These are phyloP conservation scores for Dryoscopus gambensis DNA, from an alignment of 2,113 vertebrate genomes.

Conservation along the genomic window DNA sequence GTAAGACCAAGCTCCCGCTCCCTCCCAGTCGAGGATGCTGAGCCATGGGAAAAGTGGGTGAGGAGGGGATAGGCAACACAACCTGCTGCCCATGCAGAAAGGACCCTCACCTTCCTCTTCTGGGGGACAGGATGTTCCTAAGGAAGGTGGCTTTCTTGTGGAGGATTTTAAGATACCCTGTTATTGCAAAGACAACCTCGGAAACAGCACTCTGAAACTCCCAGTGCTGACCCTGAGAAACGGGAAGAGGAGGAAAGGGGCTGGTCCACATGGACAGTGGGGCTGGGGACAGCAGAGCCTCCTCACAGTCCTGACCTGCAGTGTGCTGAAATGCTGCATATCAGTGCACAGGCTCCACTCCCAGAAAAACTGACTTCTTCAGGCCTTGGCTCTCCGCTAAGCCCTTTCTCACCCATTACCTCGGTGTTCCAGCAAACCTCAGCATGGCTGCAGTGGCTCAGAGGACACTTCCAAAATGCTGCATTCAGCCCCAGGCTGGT, in stretches of 20 bases:
- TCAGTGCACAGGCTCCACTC: neutral
- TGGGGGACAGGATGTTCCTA: neutral
- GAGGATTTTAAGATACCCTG: neutral
- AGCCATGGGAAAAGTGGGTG: neutral
- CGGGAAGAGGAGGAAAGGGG: neutral
- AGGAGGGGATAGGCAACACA: neutral
- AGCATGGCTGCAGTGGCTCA: neutral
- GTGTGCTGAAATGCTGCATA: neutral
- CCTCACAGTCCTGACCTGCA: neutral
- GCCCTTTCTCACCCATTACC: neutral
- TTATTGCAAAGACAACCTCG: neutral
- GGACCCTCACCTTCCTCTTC: neutral
- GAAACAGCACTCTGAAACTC: neutral
- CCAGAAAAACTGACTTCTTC: neutral
- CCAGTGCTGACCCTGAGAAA: neutral
- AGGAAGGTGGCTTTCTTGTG: neutral
- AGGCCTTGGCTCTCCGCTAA: neutral
- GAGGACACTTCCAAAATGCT: neutral
- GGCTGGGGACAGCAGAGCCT: neutral
- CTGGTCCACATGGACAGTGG: accelerated
- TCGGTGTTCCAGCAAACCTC: neutral
- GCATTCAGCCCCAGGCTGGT: neutral
- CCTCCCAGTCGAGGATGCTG: neutral
- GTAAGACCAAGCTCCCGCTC: neutral
- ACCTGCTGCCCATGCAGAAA: neutral